Base-by-base conservation (phyloP, 2,888 invertebrate genomes). In the Brassicogethes aeneus region DNA sequence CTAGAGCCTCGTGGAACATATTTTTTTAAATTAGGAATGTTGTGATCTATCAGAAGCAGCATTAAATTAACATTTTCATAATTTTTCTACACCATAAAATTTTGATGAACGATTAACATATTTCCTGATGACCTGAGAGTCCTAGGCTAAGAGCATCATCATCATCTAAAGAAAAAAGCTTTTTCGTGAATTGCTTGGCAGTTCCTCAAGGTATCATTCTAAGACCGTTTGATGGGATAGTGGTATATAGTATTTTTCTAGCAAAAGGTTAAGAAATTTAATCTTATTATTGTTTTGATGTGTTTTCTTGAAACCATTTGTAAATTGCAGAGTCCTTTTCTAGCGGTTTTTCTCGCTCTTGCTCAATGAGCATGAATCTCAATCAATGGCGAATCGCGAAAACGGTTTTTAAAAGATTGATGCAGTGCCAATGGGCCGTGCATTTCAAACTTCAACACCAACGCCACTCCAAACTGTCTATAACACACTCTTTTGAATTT, bases 381-480 rank as follows among this genome's bases (percentile, higher is more conserved):
- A 23, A 23, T 23, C 23, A 23, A 23, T 23, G 23, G 23, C 23
- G n/a, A n/a, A 23, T 23, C 23, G 23, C 23, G 23, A 23, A 23
- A 23, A 23, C 23, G 23, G 23, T 23, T 23, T 23, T 23, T 23
- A 23, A 23, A 23, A 23, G 23, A 23, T 23, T 23, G 23, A 23
- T 23, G 23, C 23, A 23, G 23, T 23, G 23, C 5, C 23, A 23
- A 23, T 23, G 23, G 23, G 23, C 5, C 23, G 23, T 23, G 10
- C 10, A 23, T 23, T 23, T 10, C 23, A 23, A 23, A 23, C 23
- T 23, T 23, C 23, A n/a, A n/a, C n/a, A n/a, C n/a, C n/a, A n/a
- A 10, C 23, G 23, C 23, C 10, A 23, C 23, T 10, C 23, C 5
- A 10, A 23, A 23, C 23, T 23, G 23, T 23, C 23, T 23, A 23